A percentile compares a stretch with the other conserved stretches of the same genome.
Evolutionary conservation across 2,888 invertebrate genomes (phyloP).

Genomic region (Charanyca ferruginea): DNA sequence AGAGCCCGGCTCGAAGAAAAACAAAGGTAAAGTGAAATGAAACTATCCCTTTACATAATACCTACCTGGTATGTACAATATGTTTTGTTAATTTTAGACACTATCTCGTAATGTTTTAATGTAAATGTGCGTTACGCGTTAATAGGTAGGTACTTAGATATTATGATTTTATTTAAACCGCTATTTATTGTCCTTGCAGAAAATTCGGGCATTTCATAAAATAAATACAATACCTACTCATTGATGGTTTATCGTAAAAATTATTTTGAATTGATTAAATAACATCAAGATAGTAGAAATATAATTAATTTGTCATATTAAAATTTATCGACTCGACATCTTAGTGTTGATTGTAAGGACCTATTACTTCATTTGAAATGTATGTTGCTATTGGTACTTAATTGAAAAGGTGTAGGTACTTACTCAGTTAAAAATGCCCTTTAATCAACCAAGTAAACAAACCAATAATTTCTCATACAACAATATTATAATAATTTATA

Average conservation of each 20-base stretch:
- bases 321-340: slow-evolving; percentile 35
- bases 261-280: not conserved
- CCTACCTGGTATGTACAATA: slow-evolving; percentile 6
- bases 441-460: slow-evolving; percentile 1
- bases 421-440: slow-evolving; percentile 11
- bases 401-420: slow-evolving; percentile 1
- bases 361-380: slow-evolving; percentile 4
- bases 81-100: slow-evolving; percentile 56
- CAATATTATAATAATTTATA: not conserved
- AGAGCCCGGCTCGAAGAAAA: slow-evolving; percentile 29
- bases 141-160: slow-evolving; percentile 2
- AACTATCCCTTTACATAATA: slow-evolving; percentile 42
- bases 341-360: slow-evolving; percentile 22
- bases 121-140: slow-evolving; percentile 18
- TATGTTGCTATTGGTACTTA: slow-evolving; percentile 17
- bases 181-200: slow-evolving; percentile 8
- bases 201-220: slow-evolving; percentile 1
- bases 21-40: slow-evolving; percentile 49
- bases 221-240: not conserved
- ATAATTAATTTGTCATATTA: slow-evolving; percentile 40
- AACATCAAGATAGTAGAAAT: slow-evolving; percentile 19
- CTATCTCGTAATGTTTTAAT: slow-evolving; percentile 24
- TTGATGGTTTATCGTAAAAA: slow-evolving; percentile 4
- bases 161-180: slow-evolving; percentile 6
- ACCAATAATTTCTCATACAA: not conserved